Evolutionary conservation across 2,113 vertebrate species (phyloP).

Genomic region (Paraplagusia blochii): DNA sequence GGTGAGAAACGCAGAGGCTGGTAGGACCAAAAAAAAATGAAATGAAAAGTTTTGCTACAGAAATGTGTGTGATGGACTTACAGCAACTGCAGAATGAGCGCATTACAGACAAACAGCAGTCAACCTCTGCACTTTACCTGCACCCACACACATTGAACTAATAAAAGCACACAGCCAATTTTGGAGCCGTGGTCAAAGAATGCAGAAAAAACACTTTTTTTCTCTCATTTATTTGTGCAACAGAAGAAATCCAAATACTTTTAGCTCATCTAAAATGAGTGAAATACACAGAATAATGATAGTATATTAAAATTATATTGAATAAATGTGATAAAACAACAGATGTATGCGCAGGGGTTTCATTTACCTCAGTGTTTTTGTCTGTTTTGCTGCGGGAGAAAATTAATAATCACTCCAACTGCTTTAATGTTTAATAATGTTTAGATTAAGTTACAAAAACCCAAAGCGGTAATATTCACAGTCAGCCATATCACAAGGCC

Average conservation of each 20-base stretch:
- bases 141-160: slow-evolving; percentile 22
- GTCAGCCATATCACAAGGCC: not conserved
- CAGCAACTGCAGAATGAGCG: slow-evolving; percentile 15
- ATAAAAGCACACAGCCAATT: slow-evolving; percentile 29
- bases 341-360: too few relatives aligned
- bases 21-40: slow-evolving; percentile 44
- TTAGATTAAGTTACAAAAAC: not conserved
- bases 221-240: not conserved
- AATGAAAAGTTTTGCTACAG: slow-evolving; percentile 48
- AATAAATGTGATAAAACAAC: too few relatives aligned
- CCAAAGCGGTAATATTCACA: too few relatives aligned
- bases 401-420: not conserved
- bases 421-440: not conserved
- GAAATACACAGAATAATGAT: not conserved
- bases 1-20: slow-evolving; percentile 21
- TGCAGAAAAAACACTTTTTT: slow-evolving; percentile 1
- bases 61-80: slow-evolving; percentile 26
- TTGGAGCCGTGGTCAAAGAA: not conserved
- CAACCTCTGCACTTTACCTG: slow-evolving; percentile 1
- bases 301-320: too few relatives aligned
- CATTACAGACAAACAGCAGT: slow-evolving; percentile 14
- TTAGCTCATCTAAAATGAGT: not conserved
- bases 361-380: too few relatives aligned
- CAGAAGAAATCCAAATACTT: not conserved
- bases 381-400: not conserved